Base-by-base conservation (phyloP, 2,113 vertebrate species). In the Cygnus atratus region DNA sequence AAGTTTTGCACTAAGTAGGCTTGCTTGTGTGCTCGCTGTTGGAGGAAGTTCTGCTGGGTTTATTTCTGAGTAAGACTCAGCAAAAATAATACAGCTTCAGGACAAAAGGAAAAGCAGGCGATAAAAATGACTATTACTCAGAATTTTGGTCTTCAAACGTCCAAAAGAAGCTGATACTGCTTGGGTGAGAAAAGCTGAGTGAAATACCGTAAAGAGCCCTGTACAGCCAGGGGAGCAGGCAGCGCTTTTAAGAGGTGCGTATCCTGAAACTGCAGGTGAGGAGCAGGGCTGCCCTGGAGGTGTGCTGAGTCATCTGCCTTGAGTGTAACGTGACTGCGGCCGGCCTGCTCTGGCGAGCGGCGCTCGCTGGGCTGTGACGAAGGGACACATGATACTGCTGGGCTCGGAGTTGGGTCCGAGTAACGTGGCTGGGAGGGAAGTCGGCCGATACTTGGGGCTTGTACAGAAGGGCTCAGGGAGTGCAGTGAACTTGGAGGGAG, bases 271-370 rank as follows among this genome's bases (percentile, higher is more conserved):
- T 5, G 54, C 62, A 73, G 84, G 10, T 65, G 14, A 31, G 1
- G 68, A 89, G 70, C 19, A n/a, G 63, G 88, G 20, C 79, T 85
- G 89, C 66, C 78, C 78, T 0, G 21, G 57, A 62, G 78, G 73
- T 33, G 71, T 95, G 96, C 96, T 94, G 95, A 92, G 95, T 97
- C 95, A 96, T 95, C 81, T 82, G 39, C 91, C 61, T 18, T 20
- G 4, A 33, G 41, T n/a, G 82, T 74, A 65, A 3, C 66, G 13
- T 84, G 84, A 86, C 75, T 91, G 25, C 2, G 21, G 52, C 39
- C 3, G 59, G 22, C 8, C 52, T 91, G 79, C 91, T 85, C 83
- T 65, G 81, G 75, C 52, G 28, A 19, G 67, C 91, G 5, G 37
- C 2, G 24, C 13, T 6, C 24, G 0, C 59, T 44, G 20, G 46